Conservation (phyloP, 2,113 vertebrate genomes). For the Nyctereutes procyonoides region DNA sequence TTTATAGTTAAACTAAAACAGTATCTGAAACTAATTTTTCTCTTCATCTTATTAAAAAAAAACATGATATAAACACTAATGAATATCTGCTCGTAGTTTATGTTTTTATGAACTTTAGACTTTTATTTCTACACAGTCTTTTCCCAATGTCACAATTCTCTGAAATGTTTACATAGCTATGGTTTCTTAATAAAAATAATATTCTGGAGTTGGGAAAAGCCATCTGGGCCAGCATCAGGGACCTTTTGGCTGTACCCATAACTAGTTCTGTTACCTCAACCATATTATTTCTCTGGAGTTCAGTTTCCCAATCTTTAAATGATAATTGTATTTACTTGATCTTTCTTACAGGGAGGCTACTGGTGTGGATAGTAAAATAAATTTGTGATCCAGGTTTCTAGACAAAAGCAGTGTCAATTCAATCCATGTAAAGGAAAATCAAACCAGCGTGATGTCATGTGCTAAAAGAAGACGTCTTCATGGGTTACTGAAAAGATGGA, state of each 20-base stretch:
- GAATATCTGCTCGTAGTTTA: not conserved
- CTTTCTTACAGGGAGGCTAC: not conserved
- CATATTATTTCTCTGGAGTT: constrained; percentile 18
- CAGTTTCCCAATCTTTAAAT: not conserved
- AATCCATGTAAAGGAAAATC: not conserved
- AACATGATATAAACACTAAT: not conserved
- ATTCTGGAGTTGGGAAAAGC: not conserved
- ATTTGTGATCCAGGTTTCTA: not conserved
- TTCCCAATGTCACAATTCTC: not conserved
- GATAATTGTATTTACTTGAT: not conserved
- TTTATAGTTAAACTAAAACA: not conserved
- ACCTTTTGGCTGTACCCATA: not conserved
- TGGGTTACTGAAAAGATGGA: not conserved
- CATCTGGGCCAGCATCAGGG: not conserved
- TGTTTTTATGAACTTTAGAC: not conserved
- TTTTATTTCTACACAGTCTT: not conserved
- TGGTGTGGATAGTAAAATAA: not conserved
- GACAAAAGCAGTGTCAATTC: not conserved
- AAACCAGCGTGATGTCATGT: not conserved
- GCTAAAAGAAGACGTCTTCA: not conserved
- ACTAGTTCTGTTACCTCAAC: not conserved
- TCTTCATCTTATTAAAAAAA: not conserved
- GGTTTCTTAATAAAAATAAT: constrained; percentile 5
- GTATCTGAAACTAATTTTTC: not conserved
- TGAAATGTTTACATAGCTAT: not conserved